Evolutionary conservation across 2,888 invertebrate genomes (phyloP), one percentile per base, ranked within the genome.

Genomic region (Octodonta nipae): DNA sequence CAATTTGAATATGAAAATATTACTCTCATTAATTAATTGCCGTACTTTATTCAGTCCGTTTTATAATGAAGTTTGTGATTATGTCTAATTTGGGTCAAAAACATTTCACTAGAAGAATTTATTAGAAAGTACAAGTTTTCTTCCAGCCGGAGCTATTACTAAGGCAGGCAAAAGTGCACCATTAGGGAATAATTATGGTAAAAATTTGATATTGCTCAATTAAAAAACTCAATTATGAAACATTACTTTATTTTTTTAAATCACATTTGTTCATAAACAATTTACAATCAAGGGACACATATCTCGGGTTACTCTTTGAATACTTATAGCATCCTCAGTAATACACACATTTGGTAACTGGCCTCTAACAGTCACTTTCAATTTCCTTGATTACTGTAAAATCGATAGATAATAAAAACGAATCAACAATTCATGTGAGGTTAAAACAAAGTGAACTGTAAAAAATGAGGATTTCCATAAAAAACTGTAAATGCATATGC

Each of bases 241-340:
- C 46, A 38, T 40, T 43, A 43, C 43, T 40, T 44, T 55, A n/a
- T 54, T 41, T 45, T 51, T 47, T 51, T 50, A 49, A 53, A 54
- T 55, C 56, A 56, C 56, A 56, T 53, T 50, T 51, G 45, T 47
- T 50, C 50, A 50, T 50, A 50, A 54, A 55, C 49, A 54, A 41
- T 47, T 49, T 52, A 49, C 52, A 52, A 51, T 48, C 39, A 27
- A 51, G 47, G 34, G 40, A 38, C 48, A 50, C 51, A 50, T 52
- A 51, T 55, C 51, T 52, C 49, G 44, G 44, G 47, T 47, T 48
- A 45, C 45, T 45, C 48, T 46, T n/a, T n/a, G n/a, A n/a, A n/a
- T n/a, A n/a, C n/a, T n/a, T n/a, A n/a, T n/a, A n/a, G n/a, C n/a
- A n/a, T n/a, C n/a, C n/a, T n/a, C n/a, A n/a, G 45, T 38, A 40